Evolutionary conservation across 2,113 vertebrate genomes (phyloP).

Genomic region (Chionomys nivalis): DNA sequence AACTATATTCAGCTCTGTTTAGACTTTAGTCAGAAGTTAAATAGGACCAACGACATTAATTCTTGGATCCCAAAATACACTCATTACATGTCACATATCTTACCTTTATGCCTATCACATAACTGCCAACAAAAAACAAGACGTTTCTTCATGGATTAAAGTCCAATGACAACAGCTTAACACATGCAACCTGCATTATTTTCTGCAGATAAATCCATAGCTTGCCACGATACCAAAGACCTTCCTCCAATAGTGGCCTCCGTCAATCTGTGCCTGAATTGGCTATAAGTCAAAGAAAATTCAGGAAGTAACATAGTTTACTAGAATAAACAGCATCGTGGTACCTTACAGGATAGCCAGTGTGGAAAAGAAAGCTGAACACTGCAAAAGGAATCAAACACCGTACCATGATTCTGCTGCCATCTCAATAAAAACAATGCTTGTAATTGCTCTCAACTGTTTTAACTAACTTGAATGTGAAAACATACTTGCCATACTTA

Average conservation of each 20-base stretch:
- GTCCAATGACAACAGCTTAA: neutral
- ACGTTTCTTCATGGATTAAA: neutral
- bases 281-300: neutral
- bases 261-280: neutral
- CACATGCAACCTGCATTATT: neutral
- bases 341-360: neutral
- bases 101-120: neutral
- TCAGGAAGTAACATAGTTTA: neutral
- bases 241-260: neutral
- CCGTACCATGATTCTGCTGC: neutral
- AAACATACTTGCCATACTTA: neutral
- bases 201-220: neutral
- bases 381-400: neutral
- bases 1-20: neutral
- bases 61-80: neutral
- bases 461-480: neutral
- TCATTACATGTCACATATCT: neutral
- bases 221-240: neutral
- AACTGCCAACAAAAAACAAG: neutral
- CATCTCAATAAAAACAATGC: neutral
- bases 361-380: neutral
- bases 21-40: neutral
- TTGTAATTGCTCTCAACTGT: neutral
- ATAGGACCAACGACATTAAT: neutral
- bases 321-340: neutral